Conservation (phyloP, 2,888 invertebrate species). For the Leptura quadrifasciata region DNA sequence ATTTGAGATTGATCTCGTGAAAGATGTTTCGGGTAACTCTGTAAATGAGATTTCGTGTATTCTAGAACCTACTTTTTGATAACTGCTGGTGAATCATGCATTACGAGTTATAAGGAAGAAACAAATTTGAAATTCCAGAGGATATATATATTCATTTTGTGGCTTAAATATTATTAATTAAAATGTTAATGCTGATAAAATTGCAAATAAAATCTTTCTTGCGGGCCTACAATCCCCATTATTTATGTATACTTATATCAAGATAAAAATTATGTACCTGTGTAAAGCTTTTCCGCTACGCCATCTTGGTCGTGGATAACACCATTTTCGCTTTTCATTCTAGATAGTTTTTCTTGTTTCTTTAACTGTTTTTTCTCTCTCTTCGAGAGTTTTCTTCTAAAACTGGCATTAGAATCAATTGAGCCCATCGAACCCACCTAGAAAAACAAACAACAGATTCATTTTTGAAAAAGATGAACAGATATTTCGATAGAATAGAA, state of each 20-base stretch:
- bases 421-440: slow-evolving; percentile 81
- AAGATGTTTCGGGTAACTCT: slow-evolving; percentile 98
- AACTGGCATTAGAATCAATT: slow-evolving; percentile 87
- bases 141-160: too few relatives aligned
- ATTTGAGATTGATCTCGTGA: slow-evolving; percentile 99
- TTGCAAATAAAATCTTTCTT: too few relatives aligned
- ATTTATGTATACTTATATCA: too few relatives aligned
- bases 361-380: slow-evolving; percentile 98
- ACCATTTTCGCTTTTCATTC: slow-evolving; percentile 81
- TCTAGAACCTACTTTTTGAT: too few relatives aligned
- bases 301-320: slow-evolving; percentile 82
- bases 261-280: slow-evolving; percentile 76
- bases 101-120: too few relatives aligned
- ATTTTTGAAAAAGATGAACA: neutral
- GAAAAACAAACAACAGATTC: slow-evolving; percentile 47
- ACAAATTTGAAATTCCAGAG: too few relatives aligned
- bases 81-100: too few relatives aligned
- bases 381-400: slow-evolving; percentile 95
- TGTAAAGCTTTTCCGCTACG: slow-evolving; percentile 94
- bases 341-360: slow-evolving; percentile 91
- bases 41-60: slow-evolving; percentile 59
- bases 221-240: too few relatives aligned
- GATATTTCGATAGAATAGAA: too few relatives aligned
- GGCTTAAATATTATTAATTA: too few relatives aligned
- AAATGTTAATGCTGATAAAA: too few relatives aligned